Percentiles rank a stretch among this genome's conserved stretches.
Conservation (phyloP, 2,113 vertebrate genomes). For the Verasper variegatus region DNA sequence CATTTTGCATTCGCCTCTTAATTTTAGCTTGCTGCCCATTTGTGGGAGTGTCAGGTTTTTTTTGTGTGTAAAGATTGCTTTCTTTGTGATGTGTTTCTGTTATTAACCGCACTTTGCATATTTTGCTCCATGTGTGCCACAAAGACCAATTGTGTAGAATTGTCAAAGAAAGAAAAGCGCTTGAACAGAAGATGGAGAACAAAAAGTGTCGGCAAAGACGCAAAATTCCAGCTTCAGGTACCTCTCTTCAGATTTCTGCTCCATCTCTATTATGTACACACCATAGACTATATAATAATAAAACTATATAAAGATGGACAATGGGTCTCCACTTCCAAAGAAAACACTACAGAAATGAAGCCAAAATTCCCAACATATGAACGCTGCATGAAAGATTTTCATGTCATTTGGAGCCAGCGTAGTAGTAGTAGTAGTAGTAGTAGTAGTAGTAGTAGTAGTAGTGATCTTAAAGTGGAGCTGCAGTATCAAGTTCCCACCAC, state of each 20-base stretch:
- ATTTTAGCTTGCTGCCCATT: slow-evolving; percentile 50
- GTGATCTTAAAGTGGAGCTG: no score
- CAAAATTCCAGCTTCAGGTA: slow-evolving; percentile 99
- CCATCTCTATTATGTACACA: neutral
- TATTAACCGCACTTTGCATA: slow-evolving; percentile 85
- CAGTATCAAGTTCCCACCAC: no score
- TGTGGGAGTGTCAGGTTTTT: slow-evolving; percentile 16
- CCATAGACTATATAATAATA: slow-evolving; percentile 13
- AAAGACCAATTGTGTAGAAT: slow-evolving; percentile 99
- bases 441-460: no score
- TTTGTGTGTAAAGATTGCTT: slow-evolving; percentile 48
- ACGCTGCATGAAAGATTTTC: no score
- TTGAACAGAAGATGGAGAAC: slow-evolving; percentile 99
- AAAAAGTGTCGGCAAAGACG: slow-evolving; percentile 99
- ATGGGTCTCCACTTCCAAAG: neutral
- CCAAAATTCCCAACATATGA: no score
- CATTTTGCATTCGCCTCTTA: slow-evolving; percentile 7
- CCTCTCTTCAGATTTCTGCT: slow-evolving; percentile 53
- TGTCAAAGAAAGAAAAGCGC: slow-evolving; percentile 99
- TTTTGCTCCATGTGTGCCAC: slow-evolving; percentile 81
- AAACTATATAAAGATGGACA: neutral
- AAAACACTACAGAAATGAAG: no score
- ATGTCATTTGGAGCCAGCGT: no score
- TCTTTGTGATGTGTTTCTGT: slow-evolving; percentile 70
- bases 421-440: no score